These are phyloP conservation scores for Anseranas semipalmata DNA, from an alignment of 2,113 vertebrate genomes.

Conservation along the genomic window DNA sequence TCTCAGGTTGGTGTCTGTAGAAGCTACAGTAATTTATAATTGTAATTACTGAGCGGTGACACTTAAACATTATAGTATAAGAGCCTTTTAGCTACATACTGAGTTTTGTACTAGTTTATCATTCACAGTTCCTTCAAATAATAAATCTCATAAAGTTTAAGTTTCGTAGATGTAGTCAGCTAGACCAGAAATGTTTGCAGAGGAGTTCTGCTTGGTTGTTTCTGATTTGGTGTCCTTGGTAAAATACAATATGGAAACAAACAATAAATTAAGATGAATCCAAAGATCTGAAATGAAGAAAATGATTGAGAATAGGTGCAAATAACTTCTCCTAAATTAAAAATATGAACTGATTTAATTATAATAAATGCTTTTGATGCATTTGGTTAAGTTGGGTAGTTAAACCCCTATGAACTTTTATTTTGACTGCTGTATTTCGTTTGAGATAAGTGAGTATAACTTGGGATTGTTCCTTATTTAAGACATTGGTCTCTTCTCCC, in stretches of 20 bases:
- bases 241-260: background rate
- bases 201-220: background rate
- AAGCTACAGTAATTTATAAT: conserved; percentile 43
- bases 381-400: background rate
- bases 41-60: conserved; percentile 44
- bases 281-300: background rate
- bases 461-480: background rate
- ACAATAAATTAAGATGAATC: background rate
- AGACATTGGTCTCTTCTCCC: no score
- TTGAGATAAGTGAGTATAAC: background rate
- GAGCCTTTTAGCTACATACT: conserved; percentile 42
- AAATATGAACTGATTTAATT: background rate
- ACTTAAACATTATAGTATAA: conserved; percentile 49
- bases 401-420: background rate
- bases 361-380: background rate
- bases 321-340: background rate
- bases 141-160: conserved; percentile 32
- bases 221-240: background rate
- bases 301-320: background rate
- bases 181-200: conserved; percentile 7
- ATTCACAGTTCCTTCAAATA: conserved; percentile 43
- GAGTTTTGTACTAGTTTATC: conserved; percentile 50
- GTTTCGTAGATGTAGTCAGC: background rate
- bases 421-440: background rate
- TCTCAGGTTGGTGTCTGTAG: conserved; percentile 6